Percentiles rank a stretch among this genome's conserved stretches.
Conservation (phyloP, 2,797 vertebrate genomes). For the Lacerta agilis region DNA sequence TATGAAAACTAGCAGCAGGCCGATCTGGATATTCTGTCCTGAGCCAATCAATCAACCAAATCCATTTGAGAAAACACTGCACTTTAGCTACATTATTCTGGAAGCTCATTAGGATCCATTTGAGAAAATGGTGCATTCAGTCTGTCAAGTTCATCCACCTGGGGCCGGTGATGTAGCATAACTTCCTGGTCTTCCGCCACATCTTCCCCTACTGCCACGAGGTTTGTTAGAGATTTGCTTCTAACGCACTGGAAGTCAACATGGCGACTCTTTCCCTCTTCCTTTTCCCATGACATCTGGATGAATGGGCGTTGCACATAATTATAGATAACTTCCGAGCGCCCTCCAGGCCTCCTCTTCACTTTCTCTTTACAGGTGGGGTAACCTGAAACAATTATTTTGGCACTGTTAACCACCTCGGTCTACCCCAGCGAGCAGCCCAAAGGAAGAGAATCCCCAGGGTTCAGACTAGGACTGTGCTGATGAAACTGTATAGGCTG, state of each 20-base stretch:
- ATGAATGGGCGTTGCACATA: constrained; percentile 85
- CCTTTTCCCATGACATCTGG: constrained; percentile 88
- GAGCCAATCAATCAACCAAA: background rate
- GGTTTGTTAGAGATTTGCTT: constrained; percentile 85
- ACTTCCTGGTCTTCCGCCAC: constrained; percentile 77
- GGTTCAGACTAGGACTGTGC: background rate
- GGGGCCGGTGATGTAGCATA: constrained; percentile 76
- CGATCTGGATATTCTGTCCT: background rate
- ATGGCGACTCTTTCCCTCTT: constrained; percentile 86
- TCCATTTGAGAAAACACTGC: background rate
- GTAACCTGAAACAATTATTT: constrained; percentile 75
- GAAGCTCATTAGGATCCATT: constrained; percentile 70
- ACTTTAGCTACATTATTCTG: constrained; percentile 50
- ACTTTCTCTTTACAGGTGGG: constrained; percentile 87
- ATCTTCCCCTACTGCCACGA: constrained; percentile 74
- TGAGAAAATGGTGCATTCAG: constrained; percentile 79
- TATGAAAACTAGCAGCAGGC: constrained; percentile 14
- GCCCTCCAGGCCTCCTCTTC: constrained; percentile 81
- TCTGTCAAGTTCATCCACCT: constrained; percentile 85
- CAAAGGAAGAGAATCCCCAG: background rate
- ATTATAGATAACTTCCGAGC: constrained; percentile 87
- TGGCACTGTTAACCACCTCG: background rate
- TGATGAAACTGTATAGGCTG: background rate
- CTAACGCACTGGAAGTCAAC: constrained; percentile 86
- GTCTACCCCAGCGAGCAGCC: background rate